Evolutionary conservation across 2,888 invertebrate species (phyloP).

Genomic region (Harmothoe impar): DNA sequence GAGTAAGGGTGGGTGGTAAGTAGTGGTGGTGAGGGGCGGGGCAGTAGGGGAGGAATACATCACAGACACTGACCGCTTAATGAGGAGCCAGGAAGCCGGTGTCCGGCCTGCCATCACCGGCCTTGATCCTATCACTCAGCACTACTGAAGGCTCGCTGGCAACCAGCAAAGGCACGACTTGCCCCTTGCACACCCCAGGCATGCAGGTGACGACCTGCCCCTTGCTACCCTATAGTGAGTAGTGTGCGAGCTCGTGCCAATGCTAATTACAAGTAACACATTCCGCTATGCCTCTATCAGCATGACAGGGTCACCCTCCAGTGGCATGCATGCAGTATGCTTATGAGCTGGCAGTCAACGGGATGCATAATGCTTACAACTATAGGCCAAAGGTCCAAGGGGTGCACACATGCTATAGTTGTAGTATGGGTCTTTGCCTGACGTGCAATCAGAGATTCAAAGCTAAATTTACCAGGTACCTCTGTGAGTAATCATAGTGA

Average conservation of each 20-base stretch:
- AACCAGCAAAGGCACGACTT: neutral
- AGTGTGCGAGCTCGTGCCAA: neutral
- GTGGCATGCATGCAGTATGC: too few relatives aligned
- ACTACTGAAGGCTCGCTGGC: neutral
- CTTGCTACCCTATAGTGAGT: neutral
- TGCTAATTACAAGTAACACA: conserved; percentile 4
- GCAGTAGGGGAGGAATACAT: neutral
- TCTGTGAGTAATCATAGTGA: too few relatives aligned
- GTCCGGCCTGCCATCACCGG: conserved; percentile 26
- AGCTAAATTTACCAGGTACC: too few relatives aligned
- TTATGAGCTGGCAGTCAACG: too few relatives aligned
- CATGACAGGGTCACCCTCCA: neutral
- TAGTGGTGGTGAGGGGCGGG: neutral
- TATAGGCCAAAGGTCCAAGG: too few relatives aligned
- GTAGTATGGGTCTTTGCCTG: too few relatives aligned
- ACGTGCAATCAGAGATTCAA: too few relatives aligned
- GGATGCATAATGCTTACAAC: too few relatives aligned
- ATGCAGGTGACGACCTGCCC: neutral
- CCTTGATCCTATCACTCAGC: conserved; percentile 47
- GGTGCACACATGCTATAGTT: too few relatives aligned
- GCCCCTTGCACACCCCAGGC: neutral
- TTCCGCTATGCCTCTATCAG: neutral
- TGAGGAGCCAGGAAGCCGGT: conserved; percentile 29
- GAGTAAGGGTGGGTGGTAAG: neutral
- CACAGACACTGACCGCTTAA: conserved; percentile 48